Percentiles rank a stretch among this genome's conserved stretches.
Conservation (phyloP, 2,113 vertebrate species). For the Tenebrosternarchus preto region DNA sequence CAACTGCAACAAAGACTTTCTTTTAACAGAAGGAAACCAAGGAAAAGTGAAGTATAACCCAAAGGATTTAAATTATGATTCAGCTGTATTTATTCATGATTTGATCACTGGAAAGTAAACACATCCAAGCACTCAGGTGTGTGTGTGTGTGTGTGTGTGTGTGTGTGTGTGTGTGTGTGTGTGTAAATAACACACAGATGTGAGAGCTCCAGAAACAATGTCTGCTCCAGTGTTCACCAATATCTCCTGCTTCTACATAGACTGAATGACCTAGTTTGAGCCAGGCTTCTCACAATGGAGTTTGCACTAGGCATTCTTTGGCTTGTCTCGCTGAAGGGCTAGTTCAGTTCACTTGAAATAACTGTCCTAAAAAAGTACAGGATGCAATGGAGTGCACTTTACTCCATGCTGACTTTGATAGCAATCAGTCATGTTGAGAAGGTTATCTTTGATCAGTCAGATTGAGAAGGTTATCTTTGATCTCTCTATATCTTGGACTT, state of each 20-base stretch:
- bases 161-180: too few species aligned
- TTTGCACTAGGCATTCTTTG: background rate
- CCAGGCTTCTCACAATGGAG: background rate
- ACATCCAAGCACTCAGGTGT: background rate
- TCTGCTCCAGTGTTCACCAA: background rate
- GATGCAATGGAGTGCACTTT: background rate
- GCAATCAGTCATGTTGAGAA: background rate
- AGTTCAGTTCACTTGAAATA: background rate
- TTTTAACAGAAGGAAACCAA: background rate
- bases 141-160: too few species aligned
- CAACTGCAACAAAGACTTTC: too few species aligned
- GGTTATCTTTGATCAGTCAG: background rate
- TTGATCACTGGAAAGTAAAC: background rate
- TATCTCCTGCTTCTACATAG: background rate
- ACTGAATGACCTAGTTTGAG: background rate
- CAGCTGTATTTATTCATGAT: background rate
- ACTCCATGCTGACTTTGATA: background rate
- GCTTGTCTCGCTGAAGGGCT: background rate
- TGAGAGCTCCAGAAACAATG: background rate
- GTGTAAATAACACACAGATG: constrained; percentile 3
- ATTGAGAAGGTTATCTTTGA: background rate
- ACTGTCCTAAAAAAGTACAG: constrained; percentile 1
- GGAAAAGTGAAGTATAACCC: background rate
- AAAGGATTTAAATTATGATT: background rate
- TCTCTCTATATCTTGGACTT: background rate